Conservation (phyloP, 2,888 invertebrate species). For the Ferrisia virgata region DNA sequence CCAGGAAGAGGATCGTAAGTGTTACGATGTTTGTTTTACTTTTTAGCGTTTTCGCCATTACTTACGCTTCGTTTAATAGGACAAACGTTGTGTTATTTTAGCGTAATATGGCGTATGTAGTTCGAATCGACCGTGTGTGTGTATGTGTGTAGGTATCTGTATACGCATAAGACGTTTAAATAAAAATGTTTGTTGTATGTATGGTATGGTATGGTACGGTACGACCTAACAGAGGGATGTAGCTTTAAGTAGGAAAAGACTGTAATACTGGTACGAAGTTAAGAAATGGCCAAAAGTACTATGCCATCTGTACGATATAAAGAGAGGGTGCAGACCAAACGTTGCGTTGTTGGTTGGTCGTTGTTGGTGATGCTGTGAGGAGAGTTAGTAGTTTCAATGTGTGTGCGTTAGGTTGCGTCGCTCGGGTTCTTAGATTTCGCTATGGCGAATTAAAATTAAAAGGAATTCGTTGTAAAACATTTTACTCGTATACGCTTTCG, state of each 20-base stretch:
- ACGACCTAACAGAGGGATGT: too few species aligned
- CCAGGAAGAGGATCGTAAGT: neutral
- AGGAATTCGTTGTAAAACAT: conserved; percentile 30
- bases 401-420: too few species aligned
- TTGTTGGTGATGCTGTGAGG: too few species aligned
- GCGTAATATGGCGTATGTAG: neutral
- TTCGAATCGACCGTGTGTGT: too few species aligned
- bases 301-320: too few species aligned
- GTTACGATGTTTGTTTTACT: conserved; percentile 22
- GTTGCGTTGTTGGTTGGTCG: too few species aligned
- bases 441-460: conserved; percentile 14
- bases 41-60: conserved; percentile 18
- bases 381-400: too few species aligned
- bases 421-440: too few species aligned
- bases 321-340: too few species aligned
- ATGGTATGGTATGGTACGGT: too few species aligned
- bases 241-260: neutral
- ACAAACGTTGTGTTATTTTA: neutral
- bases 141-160: neutral
- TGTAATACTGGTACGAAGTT: too few species aligned
- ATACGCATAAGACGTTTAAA: neutral
- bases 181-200: neutral
- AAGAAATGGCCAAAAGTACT: too few species aligned
- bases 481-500: conserved; percentile 30
- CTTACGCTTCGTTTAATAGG: conserved; percentile 21